Conservation (phyloP, 2,113 vertebrate species). For the Poeciliopsis retropinna region DNA sequence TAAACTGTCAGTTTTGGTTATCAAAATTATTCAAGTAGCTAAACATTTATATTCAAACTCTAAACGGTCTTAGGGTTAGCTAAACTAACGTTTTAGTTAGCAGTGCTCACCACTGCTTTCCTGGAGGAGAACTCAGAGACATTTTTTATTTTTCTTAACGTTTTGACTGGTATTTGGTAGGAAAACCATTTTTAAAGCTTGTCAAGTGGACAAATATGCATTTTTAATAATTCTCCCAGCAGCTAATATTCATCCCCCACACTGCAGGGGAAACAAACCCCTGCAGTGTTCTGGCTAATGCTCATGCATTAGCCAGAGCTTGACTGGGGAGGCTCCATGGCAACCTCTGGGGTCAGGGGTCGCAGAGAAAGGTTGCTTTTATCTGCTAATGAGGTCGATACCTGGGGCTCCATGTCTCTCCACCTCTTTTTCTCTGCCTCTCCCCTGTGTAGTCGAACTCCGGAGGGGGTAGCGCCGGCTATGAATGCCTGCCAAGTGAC, state of each 20-base stretch:
- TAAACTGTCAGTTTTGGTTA: too few species aligned
- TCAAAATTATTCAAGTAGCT: too few species aligned
- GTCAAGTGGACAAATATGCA: neutral
- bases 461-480: constrained; percentile 17
- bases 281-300: too few species aligned
- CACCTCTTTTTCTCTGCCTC: constrained; percentile 51
- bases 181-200: neutral
- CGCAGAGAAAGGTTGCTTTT: constrained; percentile 80
- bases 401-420: constrained; percentile 74
- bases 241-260: constrained; percentile 55
- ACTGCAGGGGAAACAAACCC: constrained; percentile 65
- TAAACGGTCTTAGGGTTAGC: too few species aligned
- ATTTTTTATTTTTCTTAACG: neutral
- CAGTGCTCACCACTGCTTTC: too few species aligned
- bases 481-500: constrained; percentile 70
- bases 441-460: constrained; percentile 22
- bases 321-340: constrained; percentile 78
- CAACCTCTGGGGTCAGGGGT: constrained; percentile 77
- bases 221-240: constrained; percentile 68
- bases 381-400: constrained; percentile 82
- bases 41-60: too few species aligned
- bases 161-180: neutral
- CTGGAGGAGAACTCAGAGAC: neutral
- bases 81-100: too few species aligned
- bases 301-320: constrained; percentile 63